Evolutionary conservation across 2,113 vertebrate species (phyloP), one percentile per base, ranked within the genome.

Genomic region (Nymphicus hollandicus): DNA sequence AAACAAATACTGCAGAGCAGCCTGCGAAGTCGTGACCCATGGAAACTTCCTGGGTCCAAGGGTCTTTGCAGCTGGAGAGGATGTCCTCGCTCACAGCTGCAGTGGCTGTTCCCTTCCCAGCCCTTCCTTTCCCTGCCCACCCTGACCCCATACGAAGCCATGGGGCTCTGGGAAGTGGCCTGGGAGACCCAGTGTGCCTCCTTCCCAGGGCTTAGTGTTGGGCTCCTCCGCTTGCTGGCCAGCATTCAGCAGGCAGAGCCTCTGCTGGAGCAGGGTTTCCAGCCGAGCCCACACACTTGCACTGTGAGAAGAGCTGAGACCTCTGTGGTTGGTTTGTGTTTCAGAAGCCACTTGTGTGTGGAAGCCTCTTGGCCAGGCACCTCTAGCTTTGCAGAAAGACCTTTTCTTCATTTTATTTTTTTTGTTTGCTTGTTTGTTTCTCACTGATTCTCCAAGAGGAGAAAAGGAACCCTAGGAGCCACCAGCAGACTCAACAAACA

Each of bases 321-420:
- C 93, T 94, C 79, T 96, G 95, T 88, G 95, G 91, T 94, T 87
- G 93, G 94, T 89, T 96, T 11, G 20, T 87, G 89, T 95, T 96
- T 97, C 96, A 87, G 96, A 91, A 95, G 95, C 93, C 81, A 84
- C 94, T 96, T 89, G 81, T 89, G 84, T 95, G 95, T 94, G 95
- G 90, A 96, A 93, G 86, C 72, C 77, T 95, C 92, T 95, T 95
- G 93, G 92, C 93, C 1, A 28, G 92, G 93, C 88, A 93, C 39
- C n/a, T 23, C 52, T 72, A 88, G 80, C 41, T 92, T 88, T 88
- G 77, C 23, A 94, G 87, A 88, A 91, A 86, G 44, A 5, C 1
- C 13, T 5, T 64, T 47, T 53, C 63, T 78, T 73, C 4, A 1
- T 37, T 63, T 31, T 47, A 1, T 37, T 63, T 31, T 47, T 74